Evolutionary conservation across 2,113 vertebrate genomes (phyloP).

Genomic region (Oncorhynchus gorbuscha): DNA sequence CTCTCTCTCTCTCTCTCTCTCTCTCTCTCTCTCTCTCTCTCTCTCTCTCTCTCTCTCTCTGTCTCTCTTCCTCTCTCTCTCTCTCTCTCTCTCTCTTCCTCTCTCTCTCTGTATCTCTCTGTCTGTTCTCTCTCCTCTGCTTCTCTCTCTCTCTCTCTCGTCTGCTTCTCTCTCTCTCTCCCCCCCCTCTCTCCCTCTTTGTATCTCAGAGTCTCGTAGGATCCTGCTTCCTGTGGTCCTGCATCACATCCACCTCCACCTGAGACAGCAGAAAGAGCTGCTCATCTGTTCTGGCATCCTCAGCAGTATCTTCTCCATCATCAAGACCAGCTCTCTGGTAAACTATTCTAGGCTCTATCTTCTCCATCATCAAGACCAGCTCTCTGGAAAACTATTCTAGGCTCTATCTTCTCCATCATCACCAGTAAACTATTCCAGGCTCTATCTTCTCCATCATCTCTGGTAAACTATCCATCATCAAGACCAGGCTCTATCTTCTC

Average conservation of each 20-base stretch:
- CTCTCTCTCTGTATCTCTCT: neutral
- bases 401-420: no score
- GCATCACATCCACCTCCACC: constrained; percentile 96
- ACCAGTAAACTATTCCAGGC: constrained; percentile 31
- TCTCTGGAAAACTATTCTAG: constrained; percentile 67
- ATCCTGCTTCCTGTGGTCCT: constrained; percentile 95
- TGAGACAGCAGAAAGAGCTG: constrained; percentile 96
- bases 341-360: constrained; percentile 68
- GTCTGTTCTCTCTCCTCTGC: neutral
- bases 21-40: no score
- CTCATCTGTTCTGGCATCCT: constrained; percentile 97
- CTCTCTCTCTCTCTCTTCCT: neutral
- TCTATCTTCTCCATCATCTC: no score
- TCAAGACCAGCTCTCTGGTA: constrained; percentile 82
- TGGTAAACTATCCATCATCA: constrained; percentile 74
- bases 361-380: constrained; percentile 88
- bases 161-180: neutral
- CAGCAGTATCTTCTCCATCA: constrained; percentile 96
- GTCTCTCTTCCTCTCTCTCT: neutral
- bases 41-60: neutral
- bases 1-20: neutral
- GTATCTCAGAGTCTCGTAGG: constrained; percentile 87
- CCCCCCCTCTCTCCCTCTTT: neutral
- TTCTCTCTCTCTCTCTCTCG: neutral
- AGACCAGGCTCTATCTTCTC: constrained; percentile 85